Evolutionary conservation across 2,888 invertebrate genomes (phyloP), one percentile per base, ranked within the genome.

Genomic region (Laothoe populi): DNA sequence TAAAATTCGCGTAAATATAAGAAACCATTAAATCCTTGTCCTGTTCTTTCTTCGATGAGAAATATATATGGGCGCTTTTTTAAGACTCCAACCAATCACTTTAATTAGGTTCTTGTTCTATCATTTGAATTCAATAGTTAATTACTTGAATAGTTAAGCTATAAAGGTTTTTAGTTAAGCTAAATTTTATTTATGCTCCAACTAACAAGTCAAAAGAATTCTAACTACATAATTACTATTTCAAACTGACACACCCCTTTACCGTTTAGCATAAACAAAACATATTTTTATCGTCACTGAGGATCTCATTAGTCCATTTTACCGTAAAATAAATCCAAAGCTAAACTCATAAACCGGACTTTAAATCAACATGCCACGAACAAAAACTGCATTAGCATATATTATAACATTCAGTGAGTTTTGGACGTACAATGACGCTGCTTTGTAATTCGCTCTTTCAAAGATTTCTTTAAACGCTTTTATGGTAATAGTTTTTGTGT

Each of bases 381-480:
- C 69, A 66, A 69, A 69, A 68, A 70, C 70, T 70, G 64, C 65
- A 73, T 77, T 73, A 62, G 57, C 74, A 73, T 74, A 70, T 66
- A 74, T 73, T 73, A 69, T 66, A 63, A 59, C 57, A 58, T 58
- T 65, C 59, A 58, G 16, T 45, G 63, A 68, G 62, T 64, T 69
- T 66, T 64, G 57, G 60, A 62, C 67, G 68, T 67, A 71, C 38
- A 60, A 40, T 26, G 42, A 42, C 38, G 42, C 21, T 40, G 8
- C 24, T 44, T 16, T 13, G 38, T 23, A 31, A 26, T 42, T 42
- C 21, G 2, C 7, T 60, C 24, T 60, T 46, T 31, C 31, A 23
- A 38, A 57, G 57, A 57, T 40, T 57, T 57, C 49, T 49, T 49
- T 5, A 49, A 53, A 53, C 31, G 35, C 2, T 53, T 53, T 53